Conservation (phyloP, 2,113 vertebrate genomes). For the Poeciliopsis retropinna region DNA sequence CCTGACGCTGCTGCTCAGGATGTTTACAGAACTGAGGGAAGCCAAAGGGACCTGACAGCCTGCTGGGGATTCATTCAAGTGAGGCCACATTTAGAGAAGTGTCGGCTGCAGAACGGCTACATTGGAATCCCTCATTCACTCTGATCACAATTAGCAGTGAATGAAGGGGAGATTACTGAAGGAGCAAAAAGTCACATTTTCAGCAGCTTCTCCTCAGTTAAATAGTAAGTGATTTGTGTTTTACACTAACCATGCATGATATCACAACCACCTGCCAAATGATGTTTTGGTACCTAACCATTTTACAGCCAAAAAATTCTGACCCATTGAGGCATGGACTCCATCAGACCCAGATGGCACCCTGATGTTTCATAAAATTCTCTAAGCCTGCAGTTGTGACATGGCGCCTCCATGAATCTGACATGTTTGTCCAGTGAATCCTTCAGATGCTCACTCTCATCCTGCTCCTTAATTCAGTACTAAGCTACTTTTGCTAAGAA, state of each 20-base stretch:
- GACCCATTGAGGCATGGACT: background rate
- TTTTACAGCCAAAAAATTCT: background rate
- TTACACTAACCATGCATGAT: background rate
- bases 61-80: conserved; percentile 18
- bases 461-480: background rate
- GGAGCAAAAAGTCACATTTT: conserved; percentile 14
- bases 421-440: background rate
- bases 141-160: conserved; percentile 56
- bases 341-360: background rate
- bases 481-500: background rate
- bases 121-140: conserved; percentile 38
- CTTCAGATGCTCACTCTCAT: background rate
- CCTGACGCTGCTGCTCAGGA: conserved; percentile 36
- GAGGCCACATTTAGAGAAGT: conserved; percentile 6
- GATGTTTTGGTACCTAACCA: background rate
- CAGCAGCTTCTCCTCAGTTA: conserved; percentile 4
- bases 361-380: background rate
- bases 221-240: background rate
- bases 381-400: background rate
- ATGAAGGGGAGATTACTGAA: conserved; percentile 46
- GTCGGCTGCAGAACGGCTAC: conserved; percentile 9
- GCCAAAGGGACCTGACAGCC: conserved; percentile 38
- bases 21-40: conserved; percentile 47
- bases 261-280: background rate
- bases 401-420: background rate